phyloP scores from a whole-genome alignment of 1,140 invertebrate genomes.

The Aphelenchoides avenae region DNA sequence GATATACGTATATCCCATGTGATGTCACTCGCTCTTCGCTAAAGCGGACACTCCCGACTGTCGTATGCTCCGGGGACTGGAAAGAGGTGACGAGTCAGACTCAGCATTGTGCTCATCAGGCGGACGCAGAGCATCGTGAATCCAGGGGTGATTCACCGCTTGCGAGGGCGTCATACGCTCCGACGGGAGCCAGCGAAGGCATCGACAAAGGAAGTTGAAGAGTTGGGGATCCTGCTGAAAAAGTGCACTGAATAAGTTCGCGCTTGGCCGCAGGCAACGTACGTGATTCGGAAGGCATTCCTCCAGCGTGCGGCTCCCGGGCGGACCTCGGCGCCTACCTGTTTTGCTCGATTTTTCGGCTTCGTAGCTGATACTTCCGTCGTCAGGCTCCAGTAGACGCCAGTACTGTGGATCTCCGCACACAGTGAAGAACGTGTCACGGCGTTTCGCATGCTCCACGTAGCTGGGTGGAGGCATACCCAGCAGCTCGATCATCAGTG shows the following conservation, averaged over 20 bases:
- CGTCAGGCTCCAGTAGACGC: conserved; percentile 74
- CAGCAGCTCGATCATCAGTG: conserved; percentile 83
- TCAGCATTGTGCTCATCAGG: too few species aligned
- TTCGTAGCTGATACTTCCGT: conserved; percentile 77
- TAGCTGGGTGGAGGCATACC: conserved; percentile 90
- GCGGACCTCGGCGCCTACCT: conserved; percentile 87
- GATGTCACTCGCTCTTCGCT: too few species aligned
- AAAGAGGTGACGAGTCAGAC: too few species aligned
- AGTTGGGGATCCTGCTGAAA: conserved; percentile 66
- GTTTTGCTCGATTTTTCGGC: conserved; percentile 76
- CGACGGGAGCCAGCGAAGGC: conserved; percentile 89
- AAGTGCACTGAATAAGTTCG: background rate
- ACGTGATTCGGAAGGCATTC: conserved; percentile 82
- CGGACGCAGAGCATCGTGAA: background rate
- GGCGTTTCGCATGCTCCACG: conserved; percentile 80
- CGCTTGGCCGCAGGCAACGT: conserved; percentile 65
- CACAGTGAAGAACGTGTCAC: conserved; percentile 83
- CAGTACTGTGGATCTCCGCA: conserved; percentile 93
- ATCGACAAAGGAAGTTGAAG: conserved; percentile 87
- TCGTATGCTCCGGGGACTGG: too few species aligned
- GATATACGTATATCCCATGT: too few species aligned
- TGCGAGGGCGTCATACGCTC: conserved; percentile 80
- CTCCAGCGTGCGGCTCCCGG: conserved; percentile 80
- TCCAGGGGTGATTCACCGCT: conserved; percentile 78
- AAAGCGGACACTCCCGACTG: too few species aligned